Evolutionary conservation across 2,797 vertebrate species (phyloP), one percentile per base, ranked within the genome.

Genomic region (Myotis pilosus): DNA sequence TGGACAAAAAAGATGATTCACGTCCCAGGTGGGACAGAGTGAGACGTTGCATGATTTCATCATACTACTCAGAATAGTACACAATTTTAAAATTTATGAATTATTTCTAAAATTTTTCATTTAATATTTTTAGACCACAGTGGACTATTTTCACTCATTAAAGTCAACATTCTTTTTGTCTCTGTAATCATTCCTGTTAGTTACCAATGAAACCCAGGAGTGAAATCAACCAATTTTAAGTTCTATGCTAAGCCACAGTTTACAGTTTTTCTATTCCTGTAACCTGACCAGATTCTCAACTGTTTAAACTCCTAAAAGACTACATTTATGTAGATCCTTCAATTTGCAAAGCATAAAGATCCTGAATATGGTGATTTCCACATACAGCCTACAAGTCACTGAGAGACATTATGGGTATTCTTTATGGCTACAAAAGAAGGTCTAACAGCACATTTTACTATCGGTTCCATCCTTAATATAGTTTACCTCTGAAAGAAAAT

Each of bases 201-300:
- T 55, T 89, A 88, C 23, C 75, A 94, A n/a, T 78, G 68, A 93
- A 94, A 87, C 16, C 41, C n/a, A 57, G 16, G 49, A 78, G 17
- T 81, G 23, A 91, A 89, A 89, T 36, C 44, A 62, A 74, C 71
- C 57, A 72, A 44, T 86, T 95, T 89, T 74, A 96, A 83, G 28
- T 62, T 83, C 22, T 68, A 15, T 10, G 23, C 6, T 36, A 81
- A 84, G 13, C 19, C 25, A 82, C 49, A 36, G 33, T 93, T 71
- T 92, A 30, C 41, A 82, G 23, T 92, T 83, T 90, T 23, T 69
- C 30, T 23, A 92, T 55, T 91, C 64, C 57, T 88, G 41, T 44
- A 44, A 89, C 7, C 28, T 75, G 25, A 19, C 20, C 72, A 85
- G n/a, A 84, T n/a, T 8, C 22, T 44, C 66, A 92, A 64, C 13